Evolutionary conservation across 2,797 vertebrate genomes (phyloP), one percentile per base, ranked within the genome.

Genomic region (Tarsius wallacei): DNA sequence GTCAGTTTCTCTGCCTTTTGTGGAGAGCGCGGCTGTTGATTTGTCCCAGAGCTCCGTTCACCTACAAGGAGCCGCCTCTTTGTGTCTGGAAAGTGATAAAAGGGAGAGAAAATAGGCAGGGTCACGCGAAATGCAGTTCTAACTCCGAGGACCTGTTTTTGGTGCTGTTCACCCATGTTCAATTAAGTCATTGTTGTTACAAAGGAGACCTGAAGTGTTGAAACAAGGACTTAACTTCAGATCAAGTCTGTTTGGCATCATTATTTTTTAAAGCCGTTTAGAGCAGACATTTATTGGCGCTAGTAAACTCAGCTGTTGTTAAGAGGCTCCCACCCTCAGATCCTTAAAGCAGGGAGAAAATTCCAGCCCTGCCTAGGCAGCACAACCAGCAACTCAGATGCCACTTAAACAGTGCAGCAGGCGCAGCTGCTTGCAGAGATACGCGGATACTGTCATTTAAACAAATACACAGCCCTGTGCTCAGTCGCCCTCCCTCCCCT

Each of bases 331-430:
- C 5, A 10, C 68, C 61, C 89, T 51, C 71, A 9, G 21, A 36
- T 28, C 42, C 64, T 12, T 42, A 73, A 76, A 68, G 36, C 16
- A 1, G 31, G 49, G 16, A 42, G 73, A 47, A 82, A 59, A 55
- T n/a, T 9, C 36, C 61, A 28, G 81, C 28, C 33, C 7, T 1
- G 36, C 16, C 2, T 2, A 0, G 13, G 21, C 47, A 26, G 11
- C 77, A 15, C 5, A 7, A 13, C 24, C 10, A 2, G 55, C 53
- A 12, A 63, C 33, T 0, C 4, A 7, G 11, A 2, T 1, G 0
- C 22, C 17, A 4, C 16, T 21, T 47, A 6, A 49, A 7, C 1
- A 0, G 0, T 1, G 4, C 2, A 8, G 33, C 22, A 0, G 7
- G 4, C 0, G 22, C 81, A 3, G 51, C 55, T 19, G 77, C 49